Base-by-base conservation (phyloP, 2,888 invertebrate genomes). In the Embidobia sp. region DNA sequence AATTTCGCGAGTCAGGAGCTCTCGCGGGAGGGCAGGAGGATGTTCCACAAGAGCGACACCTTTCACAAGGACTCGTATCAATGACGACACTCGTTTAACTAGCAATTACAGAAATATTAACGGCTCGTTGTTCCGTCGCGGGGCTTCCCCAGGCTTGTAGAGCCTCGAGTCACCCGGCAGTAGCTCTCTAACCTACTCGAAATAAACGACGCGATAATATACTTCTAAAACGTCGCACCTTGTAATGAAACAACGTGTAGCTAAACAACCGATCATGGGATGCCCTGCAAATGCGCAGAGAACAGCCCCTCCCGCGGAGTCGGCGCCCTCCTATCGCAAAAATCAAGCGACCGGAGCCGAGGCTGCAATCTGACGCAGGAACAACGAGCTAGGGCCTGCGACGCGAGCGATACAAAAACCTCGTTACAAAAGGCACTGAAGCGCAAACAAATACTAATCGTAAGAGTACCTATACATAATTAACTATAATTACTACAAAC, bases 41-140 rank as follows among this genome's bases (percentile, higher is more conserved):
- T 93, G 87, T 94, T 94, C 91, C 94, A 94, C 91, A 94, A 94
- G 91, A 94, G 94, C 88, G 94, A 95, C 91, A 94, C 94, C 85
- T 94, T 94, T 91, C 93, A 94, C 90, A 94, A 94, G 91, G 92
- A 92, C 85, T 90, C 91, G 84, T 92, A 92, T 89, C 94, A 94
- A 92, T 94, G 94, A 94, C 92, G 93, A 91, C 92, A 92, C 92
- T 93, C 93, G 90, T 91, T 92, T 57, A 92, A 93, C 92, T 94
- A 94, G 93, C 89, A 88, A 82, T 83, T 84, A 83, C 85, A 88
- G 85, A 87, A 88, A 85, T 89, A 89, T 80, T 89, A 86, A 86
- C 81, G 83, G 84, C 83, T 83, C 85, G 81, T 74, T 81, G 81
- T 78, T 57, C 67, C 67, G 44, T 7, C n/a, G 70, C 64, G 48